Evolutionary conservation across 2,888 invertebrate genomes (phyloP), one percentile per base, ranked within the genome.

Genomic region (Cylloceria caligata): DNA sequence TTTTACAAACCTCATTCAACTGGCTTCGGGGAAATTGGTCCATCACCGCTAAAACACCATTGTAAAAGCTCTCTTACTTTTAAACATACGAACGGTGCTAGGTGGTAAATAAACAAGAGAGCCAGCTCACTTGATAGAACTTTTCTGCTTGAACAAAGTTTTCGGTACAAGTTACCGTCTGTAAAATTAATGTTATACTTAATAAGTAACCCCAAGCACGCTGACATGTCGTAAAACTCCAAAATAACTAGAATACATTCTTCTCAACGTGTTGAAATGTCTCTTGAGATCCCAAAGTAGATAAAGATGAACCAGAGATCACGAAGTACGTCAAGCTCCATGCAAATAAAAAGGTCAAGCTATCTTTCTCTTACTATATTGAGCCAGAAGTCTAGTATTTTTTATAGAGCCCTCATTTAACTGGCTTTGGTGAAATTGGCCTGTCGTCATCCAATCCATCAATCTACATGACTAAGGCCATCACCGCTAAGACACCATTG

Each of bases 251-350:
- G 2, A 39, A 9, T 9, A 39, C 9, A 11, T 9, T 39, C 39
- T 49, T 49, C 47, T 19, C 47, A 16, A 7, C 47, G 47, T 6
- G 47, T 49, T 4, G 3, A 19, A 5, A 16, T 16, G 19, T 5
- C 47, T 49, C 47, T 30, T 9, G 21, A 49, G 16, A 3, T 49
- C 16, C 4, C 19, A 3, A 2, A 3, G 16, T 47, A 21, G 47
- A 49, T 49, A 49, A 49, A 49, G 47, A 49, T 21, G 9, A 49
- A 21, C 16, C 47, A 21, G 47, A 49, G 47, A 6, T 49, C 19
- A 9, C 19, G 47, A 49, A 49, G 19, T 21, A 1, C 16, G 6
- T 49, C 47, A 19, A 49, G 47, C 16, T 49, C 9, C 19, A 9
- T 16, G 7, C 9, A n/a, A 19, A 19, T 6, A 21, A 49, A 49